Evolutionary conservation across 1,140 invertebrate genomes (phyloP).

Genomic region (Gryllus bimaculatus): DNA sequence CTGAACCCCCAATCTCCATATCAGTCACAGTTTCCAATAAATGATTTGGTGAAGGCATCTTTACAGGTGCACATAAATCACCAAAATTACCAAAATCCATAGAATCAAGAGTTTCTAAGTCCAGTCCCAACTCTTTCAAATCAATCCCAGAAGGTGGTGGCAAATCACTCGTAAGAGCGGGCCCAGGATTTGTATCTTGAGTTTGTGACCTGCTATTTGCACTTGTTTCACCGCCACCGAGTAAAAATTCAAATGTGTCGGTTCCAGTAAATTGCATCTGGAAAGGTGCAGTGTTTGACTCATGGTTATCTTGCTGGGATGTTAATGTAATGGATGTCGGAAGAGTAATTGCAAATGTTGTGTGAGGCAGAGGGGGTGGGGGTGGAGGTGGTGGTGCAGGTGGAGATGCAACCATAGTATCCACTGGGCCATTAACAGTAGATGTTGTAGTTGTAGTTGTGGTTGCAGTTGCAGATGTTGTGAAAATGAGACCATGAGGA

Average conservation of each 20-base stretch:
- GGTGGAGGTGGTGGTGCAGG: constrained; percentile 33
- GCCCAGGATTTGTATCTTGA: constrained; percentile 28
- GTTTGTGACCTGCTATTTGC: constrained; percentile 11
- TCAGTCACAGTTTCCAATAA: constrained; percentile 19
- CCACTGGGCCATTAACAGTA: background rate
- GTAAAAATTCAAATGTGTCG: constrained; percentile 19
- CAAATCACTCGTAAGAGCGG: constrained; percentile 28
- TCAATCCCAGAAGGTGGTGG: constrained; percentile 29
- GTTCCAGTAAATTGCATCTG: constrained; percentile 15
- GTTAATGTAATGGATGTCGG: constrained; percentile 34
- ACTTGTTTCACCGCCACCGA: constrained; percentile 9
- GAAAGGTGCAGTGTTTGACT: background rate
- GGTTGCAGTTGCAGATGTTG: constrained; percentile 20
- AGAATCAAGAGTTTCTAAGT: constrained; percentile 42
- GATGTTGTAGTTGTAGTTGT: constrained; percentile 12
- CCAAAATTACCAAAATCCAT: constrained; percentile 46
- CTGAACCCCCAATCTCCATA: constrained; percentile 22
- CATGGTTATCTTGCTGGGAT: background rate
- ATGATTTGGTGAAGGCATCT: constrained; percentile 11
- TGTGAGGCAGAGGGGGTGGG: constrained; percentile 38
- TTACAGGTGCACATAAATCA: constrained; percentile 14
- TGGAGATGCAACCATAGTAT: constrained; percentile 25
- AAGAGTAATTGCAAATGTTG: constrained; percentile 39
- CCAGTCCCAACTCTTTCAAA: constrained; percentile 39
- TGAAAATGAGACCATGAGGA: constrained; percentile 36